Percentiles rank a stretch among this genome's conserved stretches.
Conservation (phyloP, 2,113 vertebrate genomes). For the Chionomys nivalis region DNA sequence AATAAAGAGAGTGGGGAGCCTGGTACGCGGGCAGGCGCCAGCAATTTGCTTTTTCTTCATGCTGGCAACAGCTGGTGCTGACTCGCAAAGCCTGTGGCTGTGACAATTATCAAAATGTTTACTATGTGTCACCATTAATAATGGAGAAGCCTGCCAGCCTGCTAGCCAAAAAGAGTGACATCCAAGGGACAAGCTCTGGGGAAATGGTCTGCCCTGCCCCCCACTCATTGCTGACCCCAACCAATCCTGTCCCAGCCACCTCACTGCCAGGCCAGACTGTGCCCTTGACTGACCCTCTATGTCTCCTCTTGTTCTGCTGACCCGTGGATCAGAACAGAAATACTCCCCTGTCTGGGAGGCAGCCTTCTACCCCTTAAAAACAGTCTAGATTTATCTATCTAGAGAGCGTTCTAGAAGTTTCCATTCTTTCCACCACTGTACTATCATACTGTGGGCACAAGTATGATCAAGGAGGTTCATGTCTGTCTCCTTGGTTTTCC, state of each 20-base stretch:
- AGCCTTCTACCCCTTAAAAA: neutral
- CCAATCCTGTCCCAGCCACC: neutral
- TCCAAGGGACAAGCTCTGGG: accelerated
- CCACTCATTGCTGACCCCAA: neutral
- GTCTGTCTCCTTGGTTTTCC: neutral
- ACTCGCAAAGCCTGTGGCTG: conserved; percentile 54
- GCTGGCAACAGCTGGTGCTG: conserved; percentile 61
- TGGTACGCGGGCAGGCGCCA: accelerated
- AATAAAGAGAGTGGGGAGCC: neutral
- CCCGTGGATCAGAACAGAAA: neutral
- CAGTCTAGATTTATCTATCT: neutral
- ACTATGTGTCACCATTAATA: conserved; percentile 70
- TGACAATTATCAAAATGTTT: conserved; percentile 67
- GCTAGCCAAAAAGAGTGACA: neutral
- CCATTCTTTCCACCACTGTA: neutral
- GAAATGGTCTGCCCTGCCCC: neutral
- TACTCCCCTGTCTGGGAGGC: neutral
- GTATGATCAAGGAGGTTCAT: accelerated
- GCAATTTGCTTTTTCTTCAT: neutral
- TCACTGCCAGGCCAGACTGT: neutral
- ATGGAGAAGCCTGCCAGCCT: conserved; percentile 16
- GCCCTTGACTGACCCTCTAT: neutral
- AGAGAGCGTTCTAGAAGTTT: conserved; percentile 27
- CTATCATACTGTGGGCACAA: neutral
- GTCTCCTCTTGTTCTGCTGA: neutral